Conservation (phyloP, 2,888 invertebrate genomes). For the Drosophila suboccidentalis region DNA sequence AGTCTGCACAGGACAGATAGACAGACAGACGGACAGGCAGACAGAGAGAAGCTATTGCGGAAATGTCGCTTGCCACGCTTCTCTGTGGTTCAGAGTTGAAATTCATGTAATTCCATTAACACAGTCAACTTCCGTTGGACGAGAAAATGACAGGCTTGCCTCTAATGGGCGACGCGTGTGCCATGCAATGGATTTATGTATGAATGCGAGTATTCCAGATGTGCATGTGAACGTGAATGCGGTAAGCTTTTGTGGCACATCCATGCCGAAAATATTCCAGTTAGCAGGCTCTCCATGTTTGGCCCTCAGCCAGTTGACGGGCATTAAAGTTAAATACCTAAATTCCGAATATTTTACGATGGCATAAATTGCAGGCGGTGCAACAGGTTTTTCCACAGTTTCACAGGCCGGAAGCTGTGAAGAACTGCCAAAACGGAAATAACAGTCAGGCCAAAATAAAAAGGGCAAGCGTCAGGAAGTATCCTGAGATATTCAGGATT, state of each 20-base stretch:
- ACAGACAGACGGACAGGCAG: not conserved
- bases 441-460: conserved; percentile 59
- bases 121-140: conserved; percentile 75
- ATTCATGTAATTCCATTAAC: conserved; percentile 80
- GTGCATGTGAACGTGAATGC: conserved; percentile 3
- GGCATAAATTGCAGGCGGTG: conserved; percentile 57
- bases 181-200: conserved; percentile 28
- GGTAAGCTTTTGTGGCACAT: conserved; percentile 41
- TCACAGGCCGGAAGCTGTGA: conserved; percentile 43
- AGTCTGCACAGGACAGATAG: conserved; percentile 3
- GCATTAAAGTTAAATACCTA: conserved; percentile 66
- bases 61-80: conserved; percentile 50
- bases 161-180: conserved; percentile 67
- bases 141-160: conserved; percentile 70
- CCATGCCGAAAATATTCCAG: conserved; percentile 18
- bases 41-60: conserved; percentile 28
- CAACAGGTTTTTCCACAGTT: conserved; percentile 58
- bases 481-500: conserved; percentile 63
- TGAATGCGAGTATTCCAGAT: conserved; percentile 9
- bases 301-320: conserved; percentile 13
- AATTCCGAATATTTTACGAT: conserved; percentile 65
- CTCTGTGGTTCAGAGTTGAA: conserved; percentile 74
- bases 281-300: conserved; percentile 16
- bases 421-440: conserved; percentile 63
- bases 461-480: conserved; percentile 51